Evolutionary conservation across 1,140 invertebrate genomes (phyloP), one percentile per base, ranked within the genome.

Genomic region (Notospermus geniculatus): DNA sequence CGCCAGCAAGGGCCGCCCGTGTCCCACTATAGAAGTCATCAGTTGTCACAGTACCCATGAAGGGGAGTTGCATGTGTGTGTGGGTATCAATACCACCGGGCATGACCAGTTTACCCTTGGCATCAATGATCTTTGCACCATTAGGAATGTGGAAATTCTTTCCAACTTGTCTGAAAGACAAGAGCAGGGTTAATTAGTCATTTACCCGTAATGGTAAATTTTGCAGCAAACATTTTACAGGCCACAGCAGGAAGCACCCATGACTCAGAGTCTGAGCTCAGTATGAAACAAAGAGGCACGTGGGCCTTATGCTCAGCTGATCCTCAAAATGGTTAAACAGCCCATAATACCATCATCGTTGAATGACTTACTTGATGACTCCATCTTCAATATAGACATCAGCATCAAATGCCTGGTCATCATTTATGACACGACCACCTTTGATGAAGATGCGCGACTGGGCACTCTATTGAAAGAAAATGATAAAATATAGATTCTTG

Each of bases 1-100:
- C n/a, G n/a, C n/a, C n/a, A n/a, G 93, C 91, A 1, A 95, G 81
- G 1, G 91, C 93, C 1, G 93, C 92, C 70, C 88, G 88, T 25
- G 93, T 95, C 4, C 93, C 93, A 69, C 85, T 87, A 78, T 94
- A 94, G 79, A 95, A 95, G 80, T 95, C 92, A 83, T 95, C 93
- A 5, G 87, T 85, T 15, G 90, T 84, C 60, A 82, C 83, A 1
- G 89, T 88, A 1, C 91, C 92, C 86, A 92, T 92, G 78, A 92
- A 90, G 58, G 91, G 90, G 60, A 93, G 80, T 77, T 95, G 89
- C 75, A 95, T 84, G 81, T 94, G 91, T 27, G 91, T 93, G 79
- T 95, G 91, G 1, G 91, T 88, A 81, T 95, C 92, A 73, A 95
- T 92, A 30, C 92, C 92, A 73, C 87, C 87, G 65, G 91, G 91